Evolutionary conservation across 2,113 vertebrate species (phyloP), one percentile per base, ranked within the genome.

Genomic region (Trogon surrucura): DNA sequence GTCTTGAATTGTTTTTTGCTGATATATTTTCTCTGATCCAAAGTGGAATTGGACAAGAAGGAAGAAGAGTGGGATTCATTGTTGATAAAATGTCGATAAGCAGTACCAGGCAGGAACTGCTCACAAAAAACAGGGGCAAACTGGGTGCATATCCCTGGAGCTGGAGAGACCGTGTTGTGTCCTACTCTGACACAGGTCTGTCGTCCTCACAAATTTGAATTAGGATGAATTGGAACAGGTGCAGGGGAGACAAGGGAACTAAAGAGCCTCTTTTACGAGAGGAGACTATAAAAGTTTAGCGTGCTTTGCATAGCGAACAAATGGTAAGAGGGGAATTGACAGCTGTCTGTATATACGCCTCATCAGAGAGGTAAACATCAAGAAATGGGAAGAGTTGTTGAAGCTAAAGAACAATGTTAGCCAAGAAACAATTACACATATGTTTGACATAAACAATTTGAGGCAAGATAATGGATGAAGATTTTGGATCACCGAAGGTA

Each of bases 211-310:
- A 83, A 72, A 89, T 16, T 44, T 93, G 66, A 87, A 75, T 64
- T 58, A 48, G 9, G 57, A 96, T 75, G 29, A 93, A 71, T 60
- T 72, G 65, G 44, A 91, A 82, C 92, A 96, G 96, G 87, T 95
- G 93, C 73, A 67, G 32, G 38, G 34, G 48, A 79, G 44, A 71
- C 53, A 34, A 64, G 69, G 56, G 61, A 79, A 67, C 65, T 54
- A 36, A 80, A 95, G 56, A 94, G 15, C 18, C 56, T 80, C 65
- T 95, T 95, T 94, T 74, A 84, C 78, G 78, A 89, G 61, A 72
- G 60, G 64, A 78, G 65, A 51, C 84, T 89, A 38, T 72, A 79
- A 89, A 93, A 87, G 80, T 84, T 92, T 80, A n/a, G 53, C 54
- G 53, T 67, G 82, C 66, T 96, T 80, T 69, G 71, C 85, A 25